Percentiles rank a stretch among this genome's conserved stretches.
phyloP scores from a whole-genome alignment of 2,888 invertebrate genomes.

The Meloe dianella region DNA sequence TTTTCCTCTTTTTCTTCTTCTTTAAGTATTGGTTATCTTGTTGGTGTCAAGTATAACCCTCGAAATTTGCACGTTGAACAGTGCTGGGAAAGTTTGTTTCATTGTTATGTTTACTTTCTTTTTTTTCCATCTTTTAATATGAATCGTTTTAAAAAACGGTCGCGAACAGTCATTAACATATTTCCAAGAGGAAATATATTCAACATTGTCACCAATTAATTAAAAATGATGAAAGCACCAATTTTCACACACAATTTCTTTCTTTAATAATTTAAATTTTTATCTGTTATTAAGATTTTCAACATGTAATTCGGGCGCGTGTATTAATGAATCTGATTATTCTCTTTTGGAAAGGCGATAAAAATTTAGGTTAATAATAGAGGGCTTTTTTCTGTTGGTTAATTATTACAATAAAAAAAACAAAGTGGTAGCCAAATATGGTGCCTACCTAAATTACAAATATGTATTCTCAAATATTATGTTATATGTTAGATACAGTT shows the following conservation, averaged over 20 bases:
- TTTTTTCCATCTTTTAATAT: background rate
- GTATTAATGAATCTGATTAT: conserved; percentile 31
- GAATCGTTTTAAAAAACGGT: background rate
- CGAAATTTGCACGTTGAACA: background rate
- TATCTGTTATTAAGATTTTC: background rate
- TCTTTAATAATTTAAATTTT: background rate
- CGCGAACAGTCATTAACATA: background rate
- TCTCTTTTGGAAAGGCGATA: conserved; percentile 29
- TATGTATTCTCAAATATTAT: conserved; percentile 27
- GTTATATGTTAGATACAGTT: conserved; percentile 25
- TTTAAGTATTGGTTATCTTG: background rate
- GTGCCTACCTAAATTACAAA: conserved; percentile 32
- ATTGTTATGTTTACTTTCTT: background rate
- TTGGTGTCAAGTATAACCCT: background rate
- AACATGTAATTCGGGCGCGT: conserved; percentile 2
- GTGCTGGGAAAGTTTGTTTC: background rate
- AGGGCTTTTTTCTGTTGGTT: conserved; percentile 14
- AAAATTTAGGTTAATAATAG: conserved; percentile 33
- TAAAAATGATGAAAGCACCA: conserved; percentile 31
- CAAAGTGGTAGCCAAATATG: conserved; percentile 29
- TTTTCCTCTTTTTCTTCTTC: background rate
- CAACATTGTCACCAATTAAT: conserved; percentile 16
- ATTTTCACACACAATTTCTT: conserved; percentile 14
- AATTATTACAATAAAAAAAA: conserved; percentile 22
- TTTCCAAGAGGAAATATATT: background rate